Conservation (phyloP, 2,113 vertebrate species). For the Colossoma macropomum region DNA sequence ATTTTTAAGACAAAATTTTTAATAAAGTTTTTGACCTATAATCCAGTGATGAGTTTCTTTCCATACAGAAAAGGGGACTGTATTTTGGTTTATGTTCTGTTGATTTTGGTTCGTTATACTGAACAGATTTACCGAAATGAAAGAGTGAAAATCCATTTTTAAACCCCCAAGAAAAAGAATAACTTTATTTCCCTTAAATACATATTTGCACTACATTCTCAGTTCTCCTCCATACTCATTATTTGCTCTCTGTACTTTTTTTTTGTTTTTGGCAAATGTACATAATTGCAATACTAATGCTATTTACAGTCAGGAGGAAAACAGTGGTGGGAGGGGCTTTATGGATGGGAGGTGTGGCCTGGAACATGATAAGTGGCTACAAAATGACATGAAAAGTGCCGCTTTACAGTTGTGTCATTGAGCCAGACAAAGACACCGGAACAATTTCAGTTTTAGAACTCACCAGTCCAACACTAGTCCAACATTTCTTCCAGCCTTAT, state of each 20-base stretch:
- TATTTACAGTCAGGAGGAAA: constrained; percentile 70
- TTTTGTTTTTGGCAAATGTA: constrained; percentile 68
- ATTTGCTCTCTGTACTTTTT: constrained; percentile 33
- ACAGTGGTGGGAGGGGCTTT: constrained; percentile 17
- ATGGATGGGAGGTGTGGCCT: constrained; percentile 7
- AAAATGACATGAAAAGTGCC: constrained; percentile 11
- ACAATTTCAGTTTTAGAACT: neutral
- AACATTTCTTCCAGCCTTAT: neutral
- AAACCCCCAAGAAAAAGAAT: constrained; percentile 72
- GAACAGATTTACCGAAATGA: neutral
- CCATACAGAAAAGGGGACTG: neutral
- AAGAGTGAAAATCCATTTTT: constrained; percentile 14
- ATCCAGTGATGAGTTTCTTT: neutral
- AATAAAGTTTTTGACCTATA: constrained; percentile 27
- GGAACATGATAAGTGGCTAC: constrained; percentile 13
- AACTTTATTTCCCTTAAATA: constrained; percentile 73
- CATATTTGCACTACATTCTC: constrained; percentile 70
- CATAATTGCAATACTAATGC: constrained; percentile 65
- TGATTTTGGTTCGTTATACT: neutral
- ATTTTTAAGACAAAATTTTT: constrained; percentile 10
- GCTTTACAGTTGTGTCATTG: neutral
- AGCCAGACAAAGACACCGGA: constrained; percentile 12
- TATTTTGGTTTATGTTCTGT: too few species aligned
- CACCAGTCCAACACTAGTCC: too few species aligned
- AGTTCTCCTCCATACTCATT: constrained; percentile 50